These are phyloP conservation scores for Archips crataeganus DNA, from an alignment of 2,888 invertebrate species.

Conservation along the genomic window DNA sequence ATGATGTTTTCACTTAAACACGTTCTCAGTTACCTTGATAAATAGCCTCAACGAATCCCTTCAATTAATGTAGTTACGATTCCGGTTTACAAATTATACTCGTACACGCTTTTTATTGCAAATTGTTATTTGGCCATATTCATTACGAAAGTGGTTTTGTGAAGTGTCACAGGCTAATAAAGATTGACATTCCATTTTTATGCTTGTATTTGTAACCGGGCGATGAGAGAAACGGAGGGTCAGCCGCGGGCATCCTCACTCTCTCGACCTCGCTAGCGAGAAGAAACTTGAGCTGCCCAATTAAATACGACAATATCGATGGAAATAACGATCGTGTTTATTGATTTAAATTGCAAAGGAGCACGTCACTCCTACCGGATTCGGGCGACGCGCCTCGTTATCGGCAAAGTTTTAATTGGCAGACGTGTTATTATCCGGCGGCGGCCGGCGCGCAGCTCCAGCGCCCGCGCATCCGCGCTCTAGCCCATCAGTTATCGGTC, in stretches of 20 bases:
- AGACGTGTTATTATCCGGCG: constrained; percentile 51
- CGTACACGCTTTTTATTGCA: constrained; percentile 57
- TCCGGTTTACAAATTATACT: constrained; percentile 65
- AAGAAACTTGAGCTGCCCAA: constrained; percentile 55
- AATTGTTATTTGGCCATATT: constrained; percentile 68
- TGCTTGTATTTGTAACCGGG: constrained; percentile 39
- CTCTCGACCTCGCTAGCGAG: constrained; percentile 27
- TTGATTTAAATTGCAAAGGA: constrained; percentile 74
- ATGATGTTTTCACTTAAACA: constrained; percentile 76
- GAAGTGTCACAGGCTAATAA: constrained; percentile 58
- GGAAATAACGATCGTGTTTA: constrained; percentile 65
- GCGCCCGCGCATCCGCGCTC: constrained; percentile 12
- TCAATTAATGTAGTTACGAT: constrained; percentile 71
- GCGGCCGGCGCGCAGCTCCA: constrained; percentile 18
- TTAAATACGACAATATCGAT: constrained; percentile 63
- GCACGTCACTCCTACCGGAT: constrained; percentile 59
- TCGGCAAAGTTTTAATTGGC: constrained; percentile 62
- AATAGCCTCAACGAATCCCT: constrained; percentile 68
- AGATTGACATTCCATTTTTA: constrained; percentile 57
- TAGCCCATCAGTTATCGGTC: constrained; percentile 26
- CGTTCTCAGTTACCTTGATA: constrained; percentile 74
- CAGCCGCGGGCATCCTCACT: constrained; percentile 13
- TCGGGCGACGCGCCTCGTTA: constrained; percentile 45
- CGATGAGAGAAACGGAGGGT: constrained; percentile 27
- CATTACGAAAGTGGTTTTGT: constrained; percentile 64